A percentile compares a stretch with the other conserved stretches of the same genome.
Evolutionary conservation across 2,888 invertebrate genomes (phyloP).

Genomic region (Volucella inflata): DNA sequence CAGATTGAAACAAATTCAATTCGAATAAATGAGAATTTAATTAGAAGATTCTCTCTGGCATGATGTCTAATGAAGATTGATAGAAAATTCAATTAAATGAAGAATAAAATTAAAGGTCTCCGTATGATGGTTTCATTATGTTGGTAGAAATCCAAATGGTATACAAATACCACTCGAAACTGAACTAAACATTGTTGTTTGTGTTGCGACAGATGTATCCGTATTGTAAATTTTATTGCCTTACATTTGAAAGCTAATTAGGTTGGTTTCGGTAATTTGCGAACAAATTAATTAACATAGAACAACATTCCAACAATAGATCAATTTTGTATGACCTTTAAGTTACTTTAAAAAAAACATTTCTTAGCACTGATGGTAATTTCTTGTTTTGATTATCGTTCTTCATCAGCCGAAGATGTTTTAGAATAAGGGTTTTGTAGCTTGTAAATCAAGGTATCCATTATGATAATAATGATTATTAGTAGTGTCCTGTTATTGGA

Average conservation of each 20-base stretch:
- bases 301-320: no score
- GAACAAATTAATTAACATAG: no score
- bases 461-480: no score
- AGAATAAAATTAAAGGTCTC: constrained; percentile 17
- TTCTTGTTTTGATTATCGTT: no score
- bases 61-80: constrained; percentile 30
- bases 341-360: no score
- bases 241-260: no score
- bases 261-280: no score
- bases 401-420: neutral
- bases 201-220: no score
- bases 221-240: no score
- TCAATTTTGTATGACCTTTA: no score
- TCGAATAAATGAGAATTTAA: constrained; percentile 22
- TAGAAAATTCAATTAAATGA: constrained; percentile 39
- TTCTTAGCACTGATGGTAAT: no score
- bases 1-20: constrained; percentile 36
- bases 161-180: neutral
- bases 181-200: neutral
- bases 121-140: neutral
- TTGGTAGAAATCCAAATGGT: neutral
- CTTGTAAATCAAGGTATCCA: neutral
- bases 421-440: neutral
- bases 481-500: no score
- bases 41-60: constrained; percentile 3